phyloP scores from a whole-genome alignment of 2,888 invertebrate species.

The Calameuta pallipes region DNA sequence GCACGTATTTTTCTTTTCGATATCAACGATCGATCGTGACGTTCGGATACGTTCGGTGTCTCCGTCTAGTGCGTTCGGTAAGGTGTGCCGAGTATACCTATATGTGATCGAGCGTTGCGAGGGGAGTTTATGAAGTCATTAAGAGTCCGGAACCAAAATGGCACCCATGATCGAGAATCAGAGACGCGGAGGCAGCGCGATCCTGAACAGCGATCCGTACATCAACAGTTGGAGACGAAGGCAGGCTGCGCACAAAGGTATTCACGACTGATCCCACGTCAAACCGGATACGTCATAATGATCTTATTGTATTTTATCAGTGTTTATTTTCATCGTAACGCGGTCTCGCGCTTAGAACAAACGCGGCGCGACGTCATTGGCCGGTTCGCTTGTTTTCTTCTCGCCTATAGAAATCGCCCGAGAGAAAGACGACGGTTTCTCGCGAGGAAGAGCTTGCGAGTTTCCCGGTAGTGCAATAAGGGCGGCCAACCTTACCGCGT shows the following conservation, averaged over 20 bases:
- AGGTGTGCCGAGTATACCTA: background rate
- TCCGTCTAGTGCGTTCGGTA: background rate
- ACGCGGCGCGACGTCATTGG: background rate
- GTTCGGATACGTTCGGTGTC: background rate
- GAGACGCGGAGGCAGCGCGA: slow-evolving; percentile 23
- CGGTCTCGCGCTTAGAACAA: background rate
- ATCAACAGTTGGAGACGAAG: slow-evolving; percentile 46
- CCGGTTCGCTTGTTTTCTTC: background rate
- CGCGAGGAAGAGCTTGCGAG: background rate
- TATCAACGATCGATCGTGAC: background rate
- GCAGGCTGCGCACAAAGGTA: slow-evolving; percentile 40
- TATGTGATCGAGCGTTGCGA: background rate
- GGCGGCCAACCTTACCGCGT: background rate
- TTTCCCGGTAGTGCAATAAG: background rate
- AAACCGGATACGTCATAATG: background rate
- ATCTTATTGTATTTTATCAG: background rate
- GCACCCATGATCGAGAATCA: slow-evolving; percentile 46
- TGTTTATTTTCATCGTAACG: background rate
- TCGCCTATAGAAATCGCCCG: background rate
- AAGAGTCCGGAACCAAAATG: slow-evolving; percentile 28
- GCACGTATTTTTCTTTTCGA: background rate
- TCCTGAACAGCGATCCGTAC: slow-evolving; percentile 43
- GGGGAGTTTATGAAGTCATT: background rate
- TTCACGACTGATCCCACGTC: background rate
- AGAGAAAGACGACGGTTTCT: background rate